Evolutionary conservation across 1,140 invertebrate genomes (phyloP).

Genomic region (Pogonus chalceus): DNA sequence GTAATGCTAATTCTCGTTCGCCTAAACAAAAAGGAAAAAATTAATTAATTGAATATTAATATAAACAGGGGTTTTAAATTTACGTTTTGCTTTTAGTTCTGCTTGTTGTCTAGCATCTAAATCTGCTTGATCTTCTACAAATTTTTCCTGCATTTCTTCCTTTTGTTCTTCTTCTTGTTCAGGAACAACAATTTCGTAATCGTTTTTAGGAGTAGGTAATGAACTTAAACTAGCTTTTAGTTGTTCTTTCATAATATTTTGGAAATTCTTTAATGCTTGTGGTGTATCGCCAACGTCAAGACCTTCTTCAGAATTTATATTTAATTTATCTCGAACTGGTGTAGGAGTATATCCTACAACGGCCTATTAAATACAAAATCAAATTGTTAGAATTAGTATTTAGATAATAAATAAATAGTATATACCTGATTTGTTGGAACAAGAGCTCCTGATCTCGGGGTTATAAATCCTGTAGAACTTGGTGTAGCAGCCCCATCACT

Average conservation of each 20-base stretch:
- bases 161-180: conserved; percentile 64
- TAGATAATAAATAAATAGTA: conserved; percentile 13
- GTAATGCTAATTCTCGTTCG: conserved; percentile 56
- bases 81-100: conserved; percentile 52
- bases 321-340: conserved; percentile 85
- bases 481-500: conserved; percentile 37
- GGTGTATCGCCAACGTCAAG: conserved; percentile 58
- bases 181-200: conserved; percentile 96
- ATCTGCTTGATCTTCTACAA: conserved; percentile 81
- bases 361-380: conserved; percentile 8
- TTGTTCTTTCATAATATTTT: conserved; percentile 56
- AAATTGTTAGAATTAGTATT: conserved; percentile 30
- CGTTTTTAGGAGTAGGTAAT: conserved; percentile 86
- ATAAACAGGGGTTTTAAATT: conserved; percentile 17
- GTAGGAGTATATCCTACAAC: conserved; percentile 37
- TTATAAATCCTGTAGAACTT: conserved; percentile 39
- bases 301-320: conserved; percentile 83
- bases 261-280: conserved; percentile 46
- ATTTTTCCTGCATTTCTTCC: conserved; percentile 35
- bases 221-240: conserved; percentile 64
- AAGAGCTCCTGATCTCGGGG: conserved; percentile 36
- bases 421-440: conserved; percentile 27
- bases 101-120: conserved; percentile 60
- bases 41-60: neutral
- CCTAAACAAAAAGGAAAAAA: conserved; percentile 14